phyloP scores from a whole-genome alignment of 2,888 invertebrate genomes.

The Hofmannophila pseudospretella region DNA sequence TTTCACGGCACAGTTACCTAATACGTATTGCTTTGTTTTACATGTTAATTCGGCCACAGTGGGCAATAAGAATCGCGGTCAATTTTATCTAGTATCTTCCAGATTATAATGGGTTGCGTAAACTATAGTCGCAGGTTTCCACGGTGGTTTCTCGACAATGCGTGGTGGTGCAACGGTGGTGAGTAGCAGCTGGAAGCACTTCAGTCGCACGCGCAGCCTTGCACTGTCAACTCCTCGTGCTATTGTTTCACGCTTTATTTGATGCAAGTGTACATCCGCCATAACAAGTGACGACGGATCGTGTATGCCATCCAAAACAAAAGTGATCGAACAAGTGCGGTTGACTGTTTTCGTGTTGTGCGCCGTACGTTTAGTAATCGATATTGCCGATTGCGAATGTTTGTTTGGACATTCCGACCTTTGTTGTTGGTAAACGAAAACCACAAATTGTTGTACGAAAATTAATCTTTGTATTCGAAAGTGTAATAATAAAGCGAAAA shows the following conservation, averaged over 20 bases:
- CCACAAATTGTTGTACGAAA: conserved; percentile 5
- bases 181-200: conserved; percentile 35
- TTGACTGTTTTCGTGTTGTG: conserved; percentile 8
- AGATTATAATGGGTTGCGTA: conserved; percentile 67
- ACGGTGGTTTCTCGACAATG: conserved; percentile 68
- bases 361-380: conserved; percentile 18
- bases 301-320: conserved; percentile 6
- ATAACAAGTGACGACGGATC: conserved; percentile 6
- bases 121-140: conserved; percentile 59
- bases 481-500: conserved; percentile 1
- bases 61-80: conserved; percentile 43
- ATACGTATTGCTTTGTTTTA: conserved; percentile 12
- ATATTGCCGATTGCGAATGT: conserved; percentile 27
- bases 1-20: conserved; percentile 11
- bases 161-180: conserved; percentile 66
- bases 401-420: conserved; percentile 23
- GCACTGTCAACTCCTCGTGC: conserved; percentile 53
- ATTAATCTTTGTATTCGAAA: conserved; percentile 1
- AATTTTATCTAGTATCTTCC: conserved; percentile 61
- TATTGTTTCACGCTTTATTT: conserved; percentile 35
- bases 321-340: conserved; percentile 6
- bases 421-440: conserved; percentile 8
- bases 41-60: conserved; percentile 27
- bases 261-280: conserved; percentile 14
- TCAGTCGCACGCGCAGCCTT: conserved; percentile 63